Base-by-base conservation (phyloP, 1,140 invertebrate genomes). In the Latrodectus geometricus region DNA sequence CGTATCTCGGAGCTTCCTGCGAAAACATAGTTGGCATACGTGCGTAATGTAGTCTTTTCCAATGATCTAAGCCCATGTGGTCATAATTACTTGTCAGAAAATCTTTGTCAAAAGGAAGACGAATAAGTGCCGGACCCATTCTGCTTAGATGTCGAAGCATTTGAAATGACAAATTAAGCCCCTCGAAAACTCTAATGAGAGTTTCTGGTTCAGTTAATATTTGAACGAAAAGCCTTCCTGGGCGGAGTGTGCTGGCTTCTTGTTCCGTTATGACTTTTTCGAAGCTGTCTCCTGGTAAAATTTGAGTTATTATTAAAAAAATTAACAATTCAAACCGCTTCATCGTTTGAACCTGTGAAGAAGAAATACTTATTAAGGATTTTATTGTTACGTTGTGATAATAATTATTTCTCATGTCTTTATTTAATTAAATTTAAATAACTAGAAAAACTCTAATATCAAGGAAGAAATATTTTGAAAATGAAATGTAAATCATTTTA, bases 181-280 rank as follows among this genome's bases (percentile, higher is more conserved):
- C 85, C 49, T 87, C 85, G 23, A 87, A 87, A 15, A 79, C 9
- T 9, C 85, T 61, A 17, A 87, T 87, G 12, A 87, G 65, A n/a
- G 49, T 79, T 68, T 80, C 76, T 21, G 85, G 85, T 74, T 87
- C 85, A 9, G 85, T 87, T 65, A 87, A n/a, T 15, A 87, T 17
- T 66, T 87, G 85, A 3, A 87, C 69, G n/a, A 87, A 17, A 15
- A 87, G 35, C 21, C 50, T 35, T 20, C 68, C 54, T n/a, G 77
- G 85, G 50, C 54, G 11, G 15, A 80, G 54, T 9, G 76, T n/a
- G 23, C 2, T 15, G 8, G 70, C 20, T 17, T 87, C 48, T 80
- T 80, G 76, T 17, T 79, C 23, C 21, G 85, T 75, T 49, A 74
- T 68, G 52, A 87, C 54, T 9, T n/a, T n/a, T 35, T 87, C 20